Evolutionary conservation across 2,888 invertebrate genomes (phyloP).

Genomic region (Macrophya annulata): DNA sequence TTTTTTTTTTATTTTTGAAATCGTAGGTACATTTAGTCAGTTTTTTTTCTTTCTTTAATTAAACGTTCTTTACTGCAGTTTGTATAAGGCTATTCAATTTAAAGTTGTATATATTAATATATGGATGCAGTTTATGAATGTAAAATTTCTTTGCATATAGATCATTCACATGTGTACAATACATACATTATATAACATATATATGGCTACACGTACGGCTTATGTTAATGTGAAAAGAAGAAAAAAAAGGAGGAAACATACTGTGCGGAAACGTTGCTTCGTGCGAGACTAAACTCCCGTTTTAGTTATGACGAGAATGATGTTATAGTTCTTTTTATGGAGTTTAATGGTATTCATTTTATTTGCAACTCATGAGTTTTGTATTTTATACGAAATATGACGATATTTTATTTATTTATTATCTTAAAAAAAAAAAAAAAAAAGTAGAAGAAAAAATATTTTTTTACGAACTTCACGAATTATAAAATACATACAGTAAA

Average conservation of each 20-base stretch:
- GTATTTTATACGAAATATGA: background rate
- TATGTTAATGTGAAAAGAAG: background rate
- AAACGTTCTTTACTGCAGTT: too few species aligned
- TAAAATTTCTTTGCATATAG: too few species aligned
- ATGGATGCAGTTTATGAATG: background rate
- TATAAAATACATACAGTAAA: too few species aligned
- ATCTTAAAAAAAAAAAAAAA: background rate
- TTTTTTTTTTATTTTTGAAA: too few species aligned
- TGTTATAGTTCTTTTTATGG: background rate
- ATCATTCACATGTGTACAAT: background rate
- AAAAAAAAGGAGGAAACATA: background rate
- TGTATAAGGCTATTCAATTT: too few species aligned
- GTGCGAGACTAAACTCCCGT: background rate
- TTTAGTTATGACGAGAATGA: background rate
- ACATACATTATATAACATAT: background rate
- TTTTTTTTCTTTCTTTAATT: too few species aligned
- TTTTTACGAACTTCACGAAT: background rate
- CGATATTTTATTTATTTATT: background rate
- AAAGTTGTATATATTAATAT: too few species aligned
- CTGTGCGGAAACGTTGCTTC: background rate
- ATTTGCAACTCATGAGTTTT: too few species aligned
- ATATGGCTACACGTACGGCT: background rate
- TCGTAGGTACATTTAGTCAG: too few species aligned
- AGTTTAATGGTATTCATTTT: background rate
- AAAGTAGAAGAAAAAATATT: background rate